phyloP scores from a whole-genome alignment of 2,113 vertebrate species.

The Hyla sarda region DNA sequence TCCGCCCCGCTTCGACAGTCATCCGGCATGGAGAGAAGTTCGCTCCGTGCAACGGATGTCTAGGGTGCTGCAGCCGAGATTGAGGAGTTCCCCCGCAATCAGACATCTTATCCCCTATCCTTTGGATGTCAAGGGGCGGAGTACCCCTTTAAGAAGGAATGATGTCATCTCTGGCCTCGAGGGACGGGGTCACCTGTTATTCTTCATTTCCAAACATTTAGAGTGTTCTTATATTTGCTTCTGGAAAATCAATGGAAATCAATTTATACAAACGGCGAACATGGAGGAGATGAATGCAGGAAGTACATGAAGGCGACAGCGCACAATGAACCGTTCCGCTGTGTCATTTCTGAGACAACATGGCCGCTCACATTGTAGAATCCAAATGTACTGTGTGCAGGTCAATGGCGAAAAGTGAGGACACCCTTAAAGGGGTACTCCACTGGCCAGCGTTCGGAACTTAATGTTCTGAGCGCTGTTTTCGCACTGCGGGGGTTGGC shows the following conservation, averaged over 20 bases:
- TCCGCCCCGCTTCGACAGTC: no score
- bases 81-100: no score
- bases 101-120: no score
- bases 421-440: no score
- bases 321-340: not conserved
- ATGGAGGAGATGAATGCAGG: not conserved
- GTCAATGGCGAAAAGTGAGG: not conserved
- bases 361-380: not conserved
- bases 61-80: no score
- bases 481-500: no score
- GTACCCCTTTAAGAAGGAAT: not conserved
- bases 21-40: no score
- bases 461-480: no score
- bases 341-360: constrained; percentile 1
- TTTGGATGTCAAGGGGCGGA: no score
- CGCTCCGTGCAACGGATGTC: no score
- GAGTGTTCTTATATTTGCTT: not conserved
- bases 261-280: constrained; percentile 14
- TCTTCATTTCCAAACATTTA: not conserved
- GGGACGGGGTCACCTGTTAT: not conserved
- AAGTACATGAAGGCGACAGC: not conserved
- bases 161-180: not conserved
- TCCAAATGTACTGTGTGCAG: not conserved
- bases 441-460: no score
- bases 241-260: not conserved